These are phyloP conservation scores for Adoxophyes honmai DNA, from an alignment of 1,140 invertebrate genomes.

Conservation along the genomic window DNA sequence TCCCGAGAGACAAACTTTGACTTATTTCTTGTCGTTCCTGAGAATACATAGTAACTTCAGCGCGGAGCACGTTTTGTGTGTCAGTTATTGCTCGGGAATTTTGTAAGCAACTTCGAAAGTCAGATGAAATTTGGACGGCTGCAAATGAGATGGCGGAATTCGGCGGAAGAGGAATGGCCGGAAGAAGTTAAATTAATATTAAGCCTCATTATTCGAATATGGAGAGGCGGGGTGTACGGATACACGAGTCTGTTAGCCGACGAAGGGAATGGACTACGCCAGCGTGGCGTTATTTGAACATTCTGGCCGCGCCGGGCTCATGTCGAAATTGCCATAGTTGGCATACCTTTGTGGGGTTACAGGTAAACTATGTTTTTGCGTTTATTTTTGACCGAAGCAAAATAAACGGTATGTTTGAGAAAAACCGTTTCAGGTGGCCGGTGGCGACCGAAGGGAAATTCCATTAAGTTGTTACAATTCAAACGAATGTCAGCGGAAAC, in stretches of 20 bases:
- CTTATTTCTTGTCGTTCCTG: slow-evolving; percentile 21
- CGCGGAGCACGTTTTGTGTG: not conserved
- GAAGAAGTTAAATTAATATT: too few relatives aligned
- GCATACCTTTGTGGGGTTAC: not conserved
- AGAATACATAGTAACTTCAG: slow-evolving; percentile 15
- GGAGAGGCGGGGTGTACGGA: too few relatives aligned
- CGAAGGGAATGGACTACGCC: not conserved
- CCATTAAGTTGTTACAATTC: too few relatives aligned
- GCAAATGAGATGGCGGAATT: too few relatives aligned
- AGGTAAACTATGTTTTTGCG: slow-evolving; percentile 8
- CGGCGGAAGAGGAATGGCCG: too few relatives aligned
- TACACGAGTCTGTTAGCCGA: too few relatives aligned
- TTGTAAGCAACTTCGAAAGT: too few relatives aligned
- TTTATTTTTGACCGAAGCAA: slow-evolving; percentile 2
- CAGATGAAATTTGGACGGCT: too few relatives aligned
- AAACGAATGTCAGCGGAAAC: too few relatives aligned
- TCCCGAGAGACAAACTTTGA: slow-evolving; percentile 26
- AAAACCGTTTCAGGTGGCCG: not conserved
- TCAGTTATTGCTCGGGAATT: too few relatives aligned
- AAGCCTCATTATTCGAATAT: too few relatives aligned
- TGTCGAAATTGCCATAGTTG: slow-evolving; percentile 9
- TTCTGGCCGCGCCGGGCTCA: not conserved
- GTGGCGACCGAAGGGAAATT: too few relatives aligned
- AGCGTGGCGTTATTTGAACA: not conserved
- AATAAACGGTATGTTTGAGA: not conserved